phyloP scores from a whole-genome alignment of 2,797 vertebrate species.

The Odontamblyopus rebecca region DNA sequence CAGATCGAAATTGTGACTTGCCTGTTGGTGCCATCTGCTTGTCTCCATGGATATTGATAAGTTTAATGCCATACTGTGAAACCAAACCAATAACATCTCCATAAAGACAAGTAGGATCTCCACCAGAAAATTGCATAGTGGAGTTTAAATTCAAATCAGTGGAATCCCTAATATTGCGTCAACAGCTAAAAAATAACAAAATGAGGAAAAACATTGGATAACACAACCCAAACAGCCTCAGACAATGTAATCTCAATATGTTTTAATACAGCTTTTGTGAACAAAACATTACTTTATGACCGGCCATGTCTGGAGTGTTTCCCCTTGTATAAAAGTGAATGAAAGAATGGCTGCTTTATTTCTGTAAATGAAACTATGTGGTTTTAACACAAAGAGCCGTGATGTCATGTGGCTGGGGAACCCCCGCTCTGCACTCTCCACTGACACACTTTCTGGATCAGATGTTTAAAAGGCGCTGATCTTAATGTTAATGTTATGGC shows the following conservation, averaged over 20 bases:
- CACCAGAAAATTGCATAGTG: not conserved
- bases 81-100: too few species aligned
- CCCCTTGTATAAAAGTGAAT: constrained; percentile 12
- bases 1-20: too few species aligned
- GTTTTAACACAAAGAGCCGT: constrained; percentile 11
- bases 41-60: too few species aligned
- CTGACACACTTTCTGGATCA: constrained; percentile 10
- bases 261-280: not conserved
- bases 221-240: not conserved
- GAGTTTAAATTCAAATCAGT: not conserved
- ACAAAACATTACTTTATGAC: constrained; percentile 3
- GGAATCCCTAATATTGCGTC: not conserved
- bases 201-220: not conserved
- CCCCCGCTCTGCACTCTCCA: constrained; percentile 1
- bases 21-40: too few species aligned
- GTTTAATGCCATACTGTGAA: too few species aligned
- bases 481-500: constrained; percentile 10
- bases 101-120: too few species aligned
- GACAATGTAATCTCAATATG: constrained; percentile 1
- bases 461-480: not conserved
- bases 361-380: constrained; percentile 8
- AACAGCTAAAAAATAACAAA: not conserved
- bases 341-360: constrained; percentile 7
- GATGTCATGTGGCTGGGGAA: constrained; percentile 17
- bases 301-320: constrained; percentile 3